Percentiles rank a stretch among this genome's conserved stretches.
Evolutionary conservation across 1,140 invertebrate species (phyloP).

Genomic region (Lamellibrachia luymesi): DNA sequence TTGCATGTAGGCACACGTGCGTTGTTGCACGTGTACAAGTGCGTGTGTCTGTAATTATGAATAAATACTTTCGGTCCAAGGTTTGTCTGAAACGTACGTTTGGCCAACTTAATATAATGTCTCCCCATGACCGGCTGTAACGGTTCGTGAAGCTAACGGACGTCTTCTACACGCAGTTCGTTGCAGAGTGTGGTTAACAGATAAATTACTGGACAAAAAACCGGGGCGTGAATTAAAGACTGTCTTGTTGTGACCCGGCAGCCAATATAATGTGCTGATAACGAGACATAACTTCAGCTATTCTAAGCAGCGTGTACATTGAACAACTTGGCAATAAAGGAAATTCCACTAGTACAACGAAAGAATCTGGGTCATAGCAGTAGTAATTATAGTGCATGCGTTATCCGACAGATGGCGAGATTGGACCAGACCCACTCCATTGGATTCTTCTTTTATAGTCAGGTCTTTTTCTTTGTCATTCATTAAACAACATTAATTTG

Average conservation of each 20-base stretch:
- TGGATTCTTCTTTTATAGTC: neutral
- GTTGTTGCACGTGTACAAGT: too few species aligned
- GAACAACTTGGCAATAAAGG: neutral
- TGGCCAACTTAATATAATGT: too few species aligned
- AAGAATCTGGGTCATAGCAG: neutral
- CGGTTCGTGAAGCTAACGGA: too few species aligned
- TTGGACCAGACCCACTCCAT: neutral
- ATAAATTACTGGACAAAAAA: neutral
- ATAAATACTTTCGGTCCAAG: too few species aligned
- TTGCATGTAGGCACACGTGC: too few species aligned
- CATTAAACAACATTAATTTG: neutral
- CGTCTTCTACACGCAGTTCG: neutral
- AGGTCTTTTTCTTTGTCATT: neutral
- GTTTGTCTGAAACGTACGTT: too few species aligned
- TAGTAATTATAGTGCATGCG: neutral
- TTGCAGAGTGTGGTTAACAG: neutral
- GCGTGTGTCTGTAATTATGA: too few species aligned
- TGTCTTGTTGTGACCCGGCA: neutral
- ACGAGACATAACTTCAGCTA: neutral
- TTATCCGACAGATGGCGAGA: slow-evolving; percentile 3
- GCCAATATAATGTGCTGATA: neutral
- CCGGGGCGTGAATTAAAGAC: neutral
- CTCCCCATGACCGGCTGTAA: too few species aligned
- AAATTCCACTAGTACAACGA: neutral
- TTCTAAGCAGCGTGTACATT: neutral